phyloP scores from a whole-genome alignment of 2,888 invertebrate genomes.

The Axea sp. region DNA sequence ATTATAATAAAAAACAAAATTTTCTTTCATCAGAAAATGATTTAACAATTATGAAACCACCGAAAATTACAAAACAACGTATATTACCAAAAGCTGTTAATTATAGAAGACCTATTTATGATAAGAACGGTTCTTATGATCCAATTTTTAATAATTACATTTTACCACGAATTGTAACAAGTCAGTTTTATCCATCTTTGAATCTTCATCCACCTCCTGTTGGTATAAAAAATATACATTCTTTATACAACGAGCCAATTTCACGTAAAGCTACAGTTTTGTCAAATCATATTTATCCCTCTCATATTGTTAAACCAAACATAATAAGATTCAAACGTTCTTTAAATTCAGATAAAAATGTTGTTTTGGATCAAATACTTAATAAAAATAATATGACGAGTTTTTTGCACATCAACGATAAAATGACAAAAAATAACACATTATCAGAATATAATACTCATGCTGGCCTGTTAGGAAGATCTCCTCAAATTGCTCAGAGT shows the following conservation, averaged over 20 bases:
- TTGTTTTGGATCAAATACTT: constrained; percentile 12
- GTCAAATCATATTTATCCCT: constrained; percentile 6
- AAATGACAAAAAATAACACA: not conserved
- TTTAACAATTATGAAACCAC: constrained; percentile 34
- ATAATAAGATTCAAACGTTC: constrained; percentile 41
- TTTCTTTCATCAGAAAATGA: constrained; percentile 17
- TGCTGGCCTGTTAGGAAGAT: constrained; percentile 65
- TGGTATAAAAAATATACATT: constrained; percentile 12
- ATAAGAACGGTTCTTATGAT: constrained; percentile 12
- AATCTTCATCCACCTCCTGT: constrained; percentile 17
- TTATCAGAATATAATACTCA: not conserved
- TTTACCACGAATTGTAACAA: constrained; percentile 26
- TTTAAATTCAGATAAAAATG: constrained; percentile 8
- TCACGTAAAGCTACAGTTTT: not conserved
- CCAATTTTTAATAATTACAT: constrained; percentile 43
- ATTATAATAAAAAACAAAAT: constrained; percentile 21
- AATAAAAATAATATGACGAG: constrained; percentile 7
- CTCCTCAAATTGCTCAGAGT: constrained; percentile 66
- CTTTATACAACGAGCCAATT: constrained; percentile 20
- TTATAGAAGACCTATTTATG: constrained; percentile 29
- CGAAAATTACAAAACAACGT: not conserved
- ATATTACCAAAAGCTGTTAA: constrained; percentile 4
- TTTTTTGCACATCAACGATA: not conserved
- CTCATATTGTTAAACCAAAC: constrained; percentile 15
- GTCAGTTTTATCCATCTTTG: constrained; percentile 13